phyloP scores from a whole-genome alignment of 2,113 vertebrate genomes.

The Corythornis cristatus region DNA sequence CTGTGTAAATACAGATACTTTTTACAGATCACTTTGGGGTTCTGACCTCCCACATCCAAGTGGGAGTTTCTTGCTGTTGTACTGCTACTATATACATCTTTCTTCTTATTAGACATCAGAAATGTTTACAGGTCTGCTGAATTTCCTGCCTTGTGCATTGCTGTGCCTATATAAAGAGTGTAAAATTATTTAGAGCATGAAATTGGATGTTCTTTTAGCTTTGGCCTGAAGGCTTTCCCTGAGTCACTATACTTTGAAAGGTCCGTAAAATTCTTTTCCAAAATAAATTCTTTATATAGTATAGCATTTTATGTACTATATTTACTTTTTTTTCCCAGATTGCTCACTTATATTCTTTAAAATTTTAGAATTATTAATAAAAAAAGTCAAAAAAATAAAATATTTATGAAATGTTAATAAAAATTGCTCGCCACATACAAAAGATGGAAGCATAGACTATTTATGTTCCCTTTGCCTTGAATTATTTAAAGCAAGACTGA shows the following conservation, averaged over 20 bases:
- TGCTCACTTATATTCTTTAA: not conserved
- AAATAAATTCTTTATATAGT: not conserved
- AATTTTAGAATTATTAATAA: not conserved
- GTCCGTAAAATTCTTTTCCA: not conserved
- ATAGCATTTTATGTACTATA: no score
- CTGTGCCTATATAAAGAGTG: not conserved
- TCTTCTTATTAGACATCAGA: constrained; percentile 7
- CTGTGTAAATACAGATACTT: not conserved
- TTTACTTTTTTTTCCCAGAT: not conserved
- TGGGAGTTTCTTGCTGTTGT: not conserved
- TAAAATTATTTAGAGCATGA: constrained; percentile 64
- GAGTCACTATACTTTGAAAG: constrained; percentile 6
- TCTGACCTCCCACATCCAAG: constrained; percentile 17
- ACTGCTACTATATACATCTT: not conserved
- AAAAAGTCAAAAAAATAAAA: not conserved
- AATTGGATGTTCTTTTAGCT: constrained; percentile 52
- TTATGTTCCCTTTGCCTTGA: not conserved
- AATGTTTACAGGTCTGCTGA: constrained; percentile 28
- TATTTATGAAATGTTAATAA: not conserved
- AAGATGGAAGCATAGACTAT: not conserved
- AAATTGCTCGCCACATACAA: not conserved
- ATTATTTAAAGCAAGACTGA: not conserved
- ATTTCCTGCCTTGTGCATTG: constrained; percentile 10
- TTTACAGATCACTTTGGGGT: not conserved
- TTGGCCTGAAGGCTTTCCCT: constrained; percentile 25